phyloP scores from a whole-genome alignment of 2,113 vertebrate genomes.

The Rhinichthys klamathensis region DNA sequence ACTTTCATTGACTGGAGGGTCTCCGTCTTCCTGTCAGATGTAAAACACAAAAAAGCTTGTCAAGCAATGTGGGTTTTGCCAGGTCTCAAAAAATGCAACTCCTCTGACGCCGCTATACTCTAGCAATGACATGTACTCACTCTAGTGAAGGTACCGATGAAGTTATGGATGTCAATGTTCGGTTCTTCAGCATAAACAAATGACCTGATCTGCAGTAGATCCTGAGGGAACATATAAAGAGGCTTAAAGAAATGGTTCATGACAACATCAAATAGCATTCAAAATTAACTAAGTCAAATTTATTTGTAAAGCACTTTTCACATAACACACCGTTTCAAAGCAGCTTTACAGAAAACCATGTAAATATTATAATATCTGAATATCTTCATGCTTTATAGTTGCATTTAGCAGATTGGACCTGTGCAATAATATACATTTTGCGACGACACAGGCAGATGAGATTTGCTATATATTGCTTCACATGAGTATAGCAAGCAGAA shows the following conservation, averaged over 20 bases:
- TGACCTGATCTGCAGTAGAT: constrained; percentile 91
- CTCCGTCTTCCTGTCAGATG: constrained; percentile 88
- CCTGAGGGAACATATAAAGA: constrained; percentile 71
- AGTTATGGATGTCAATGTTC: constrained; percentile 97
- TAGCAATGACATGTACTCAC: constrained; percentile 73
- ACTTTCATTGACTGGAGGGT: constrained; percentile 93
- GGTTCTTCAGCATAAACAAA: constrained; percentile 95
- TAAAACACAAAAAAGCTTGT: background rate
- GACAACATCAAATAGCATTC: background rate
- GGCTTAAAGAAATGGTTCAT: background rate
- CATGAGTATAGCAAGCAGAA: too few relatives aligned
- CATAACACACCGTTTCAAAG: too few relatives aligned
- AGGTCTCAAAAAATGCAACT: background rate
- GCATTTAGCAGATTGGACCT: too few relatives aligned
- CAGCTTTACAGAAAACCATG: too few relatives aligned
- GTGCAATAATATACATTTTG: too few relatives aligned
- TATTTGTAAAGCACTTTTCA: too few relatives aligned
- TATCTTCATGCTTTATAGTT: too few relatives aligned
- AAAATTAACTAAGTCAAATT: background rate
- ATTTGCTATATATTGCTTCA: too few relatives aligned
- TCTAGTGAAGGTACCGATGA: constrained; percentile 94
- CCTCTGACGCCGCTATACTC: background rate
- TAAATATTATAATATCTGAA: too few relatives aligned
- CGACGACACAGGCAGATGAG: too few relatives aligned
- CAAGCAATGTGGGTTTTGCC: background rate